Conservation (phyloP, 2,113 vertebrate genomes). For the Cromileptes altivelis region DNA sequence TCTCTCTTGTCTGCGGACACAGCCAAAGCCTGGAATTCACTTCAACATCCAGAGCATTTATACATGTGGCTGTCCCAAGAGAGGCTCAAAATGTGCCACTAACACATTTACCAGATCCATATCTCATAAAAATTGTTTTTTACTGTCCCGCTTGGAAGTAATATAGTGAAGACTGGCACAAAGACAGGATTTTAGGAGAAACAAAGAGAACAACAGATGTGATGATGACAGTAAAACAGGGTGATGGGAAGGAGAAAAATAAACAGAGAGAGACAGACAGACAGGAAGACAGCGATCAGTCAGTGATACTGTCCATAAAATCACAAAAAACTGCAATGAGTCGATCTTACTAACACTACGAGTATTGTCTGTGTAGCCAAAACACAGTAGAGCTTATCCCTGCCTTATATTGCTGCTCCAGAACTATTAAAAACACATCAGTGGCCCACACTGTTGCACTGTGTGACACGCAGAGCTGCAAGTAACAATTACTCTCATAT, state of each 20-base stretch:
- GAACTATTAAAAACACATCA: not conserved
- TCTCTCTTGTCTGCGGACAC: constrained; percentile 63
- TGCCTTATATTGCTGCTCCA: not conserved
- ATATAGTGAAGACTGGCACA: not conserved
- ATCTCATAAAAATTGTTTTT: constrained; percentile 41
- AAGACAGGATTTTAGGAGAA: not conserved
- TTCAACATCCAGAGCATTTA: constrained; percentile 71
- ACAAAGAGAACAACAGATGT: not conserved
- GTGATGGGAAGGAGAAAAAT: not conserved
- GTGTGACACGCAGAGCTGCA: no score
- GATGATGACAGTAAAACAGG: not conserved
- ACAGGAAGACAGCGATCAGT: not conserved
- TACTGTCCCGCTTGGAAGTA: not conserved
- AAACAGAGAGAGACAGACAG: not conserved
- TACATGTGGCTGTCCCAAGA: constrained; percentile 65
- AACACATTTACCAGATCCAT: constrained; percentile 76
- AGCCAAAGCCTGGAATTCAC: constrained; percentile 73
- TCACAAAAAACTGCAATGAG: no score
- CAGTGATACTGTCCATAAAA: no score
- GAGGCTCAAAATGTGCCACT: constrained; percentile 70
- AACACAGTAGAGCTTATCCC: not conserved
- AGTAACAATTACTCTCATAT: not conserved
- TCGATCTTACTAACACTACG: no score
- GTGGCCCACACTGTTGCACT: no score
- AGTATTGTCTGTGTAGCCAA: no score